These are phyloP conservation scores for Xylota segnis DNA, from an alignment of 2,888 invertebrate species.

Conservation along the genomic window DNA sequence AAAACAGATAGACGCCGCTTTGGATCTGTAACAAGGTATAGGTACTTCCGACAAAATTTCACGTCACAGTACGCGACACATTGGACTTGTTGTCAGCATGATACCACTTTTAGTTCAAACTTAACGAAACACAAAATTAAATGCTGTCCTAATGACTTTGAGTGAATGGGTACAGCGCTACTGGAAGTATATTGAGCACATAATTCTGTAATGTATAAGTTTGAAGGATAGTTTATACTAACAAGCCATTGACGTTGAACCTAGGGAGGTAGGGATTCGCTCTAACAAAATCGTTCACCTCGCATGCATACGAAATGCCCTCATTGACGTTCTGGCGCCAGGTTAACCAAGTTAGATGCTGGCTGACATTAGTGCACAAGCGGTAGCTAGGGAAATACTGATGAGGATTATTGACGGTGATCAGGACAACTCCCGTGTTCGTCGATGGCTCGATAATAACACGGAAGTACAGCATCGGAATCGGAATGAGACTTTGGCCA, in stretches of 20 bases:
- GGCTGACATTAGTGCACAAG: constrained; percentile 84
- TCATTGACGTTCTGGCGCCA: constrained; percentile 80
- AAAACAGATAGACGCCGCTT: too few relatives aligned
- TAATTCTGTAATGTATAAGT: too few relatives aligned
- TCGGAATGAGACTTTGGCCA: constrained; percentile 84
- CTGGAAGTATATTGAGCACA: too few relatives aligned
- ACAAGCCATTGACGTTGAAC: constrained; percentile 57
- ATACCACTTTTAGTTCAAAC: too few relatives aligned
- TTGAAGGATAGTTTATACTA: too few relatives aligned
- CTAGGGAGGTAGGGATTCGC: constrained; percentile 79
- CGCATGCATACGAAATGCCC: constrained; percentile 82
- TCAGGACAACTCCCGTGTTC: constrained; percentile 85
- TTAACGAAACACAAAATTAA: too few relatives aligned
- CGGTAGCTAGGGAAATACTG: constrained; percentile 79
- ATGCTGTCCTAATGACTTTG: not conserved
- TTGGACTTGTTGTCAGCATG: too few relatives aligned
- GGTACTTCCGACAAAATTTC: too few relatives aligned
- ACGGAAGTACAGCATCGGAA: constrained; percentile 87
- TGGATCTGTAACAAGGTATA: too few relatives aligned
- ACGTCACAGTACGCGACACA: too few relatives aligned
- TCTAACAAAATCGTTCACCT: constrained; percentile 80
- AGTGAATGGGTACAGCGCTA: too few relatives aligned
- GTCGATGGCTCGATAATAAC: constrained; percentile 85
- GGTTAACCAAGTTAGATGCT: constrained; percentile 85
- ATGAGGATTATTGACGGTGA: constrained; percentile 84